phyloP scores from a whole-genome alignment of 1,140 invertebrate species.

The Lepidurus arcticus region DNA sequence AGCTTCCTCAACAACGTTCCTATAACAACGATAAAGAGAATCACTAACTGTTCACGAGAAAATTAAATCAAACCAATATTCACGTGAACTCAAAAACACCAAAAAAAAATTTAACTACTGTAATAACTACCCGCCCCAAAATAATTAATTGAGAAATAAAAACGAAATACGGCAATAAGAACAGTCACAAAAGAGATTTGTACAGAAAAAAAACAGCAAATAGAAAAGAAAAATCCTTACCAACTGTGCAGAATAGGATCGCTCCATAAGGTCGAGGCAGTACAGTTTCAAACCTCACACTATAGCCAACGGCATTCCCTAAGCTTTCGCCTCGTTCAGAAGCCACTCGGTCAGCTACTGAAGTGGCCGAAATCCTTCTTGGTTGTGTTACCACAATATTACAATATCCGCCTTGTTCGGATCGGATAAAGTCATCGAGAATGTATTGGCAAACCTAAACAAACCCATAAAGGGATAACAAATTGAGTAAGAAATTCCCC shows the following conservation, averaged over 20 bases:
- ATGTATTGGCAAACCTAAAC: conserved; percentile 89
- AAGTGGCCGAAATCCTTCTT: conserved; percentile 86
- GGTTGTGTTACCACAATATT: conserved; percentile 92
- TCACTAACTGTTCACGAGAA: conserved; percentile 23
- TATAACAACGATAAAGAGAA: neutral
- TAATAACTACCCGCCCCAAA: neutral
- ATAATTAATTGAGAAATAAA: neutral
- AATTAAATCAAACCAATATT: neutral
- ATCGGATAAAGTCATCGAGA: conserved; percentile 86
- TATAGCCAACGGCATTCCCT: conserved; percentile 66
- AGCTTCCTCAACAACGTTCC: conserved; percentile 71
- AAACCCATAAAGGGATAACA: conserved; percentile 11
- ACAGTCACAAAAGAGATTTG: neutral
- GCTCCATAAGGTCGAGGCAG: conserved; percentile 85
- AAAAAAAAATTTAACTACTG: no score
- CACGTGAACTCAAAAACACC: no score
- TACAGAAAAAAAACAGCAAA: neutral
- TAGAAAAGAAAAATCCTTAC: conserved; percentile 42
- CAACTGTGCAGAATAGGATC: conserved; percentile 91
- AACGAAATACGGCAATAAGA: neutral
- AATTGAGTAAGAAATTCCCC: conserved; percentile 36
- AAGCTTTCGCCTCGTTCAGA: conserved; percentile 77
- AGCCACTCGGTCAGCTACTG: conserved; percentile 84
- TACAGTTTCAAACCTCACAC: conserved; percentile 84
- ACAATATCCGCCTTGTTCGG: conserved; percentile 71